Evolutionary conservation across 2,113 vertebrate genomes (phyloP).

Genomic region (Athene noctua): DNA sequence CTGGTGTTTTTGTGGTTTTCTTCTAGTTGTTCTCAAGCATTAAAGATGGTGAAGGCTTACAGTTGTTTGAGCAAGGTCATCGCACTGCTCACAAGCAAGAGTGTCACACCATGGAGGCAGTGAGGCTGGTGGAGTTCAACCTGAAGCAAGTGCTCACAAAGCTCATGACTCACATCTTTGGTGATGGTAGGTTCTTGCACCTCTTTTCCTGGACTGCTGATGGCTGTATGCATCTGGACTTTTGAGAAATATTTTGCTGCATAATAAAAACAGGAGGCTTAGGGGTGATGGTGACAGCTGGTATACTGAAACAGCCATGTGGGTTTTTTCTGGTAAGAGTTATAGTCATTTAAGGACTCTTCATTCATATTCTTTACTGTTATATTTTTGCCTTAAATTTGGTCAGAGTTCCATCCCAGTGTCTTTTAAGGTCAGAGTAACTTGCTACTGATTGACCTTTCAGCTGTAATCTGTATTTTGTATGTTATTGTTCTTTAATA

Average conservation of each 20-base stretch:
- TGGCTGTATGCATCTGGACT: not conserved
- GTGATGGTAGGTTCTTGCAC: conserved; percentile 77
- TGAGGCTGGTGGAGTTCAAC: conserved; percentile 87
- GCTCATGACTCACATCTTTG: conserved; percentile 86
- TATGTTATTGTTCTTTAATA: not conserved
- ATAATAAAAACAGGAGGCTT: not conserved
- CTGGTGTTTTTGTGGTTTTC: not conserved
- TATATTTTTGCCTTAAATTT: not conserved
- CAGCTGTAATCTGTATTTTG: not conserved
- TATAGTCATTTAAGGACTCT: not conserved
- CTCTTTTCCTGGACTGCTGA: not conserved
- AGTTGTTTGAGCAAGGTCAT: conserved; percentile 83
- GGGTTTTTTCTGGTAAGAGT: not conserved
- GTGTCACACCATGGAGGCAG: conserved; percentile 88
- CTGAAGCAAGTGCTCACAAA: conserved; percentile 85
- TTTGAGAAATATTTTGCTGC: not conserved
- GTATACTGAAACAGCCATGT: not conserved
- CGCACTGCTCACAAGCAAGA: conserved; percentile 87
- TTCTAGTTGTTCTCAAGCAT: conserved; percentile 84
- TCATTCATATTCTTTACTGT: not conserved
- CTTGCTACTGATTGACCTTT: not conserved
- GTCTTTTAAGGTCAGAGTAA: not conserved
- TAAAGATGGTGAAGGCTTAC: conserved; percentile 76
- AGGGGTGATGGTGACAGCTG: not conserved
- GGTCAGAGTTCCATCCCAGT: not conserved